phyloP scores from a whole-genome alignment of 2,113 vertebrate genomes.

The Aythya baeri region DNA sequence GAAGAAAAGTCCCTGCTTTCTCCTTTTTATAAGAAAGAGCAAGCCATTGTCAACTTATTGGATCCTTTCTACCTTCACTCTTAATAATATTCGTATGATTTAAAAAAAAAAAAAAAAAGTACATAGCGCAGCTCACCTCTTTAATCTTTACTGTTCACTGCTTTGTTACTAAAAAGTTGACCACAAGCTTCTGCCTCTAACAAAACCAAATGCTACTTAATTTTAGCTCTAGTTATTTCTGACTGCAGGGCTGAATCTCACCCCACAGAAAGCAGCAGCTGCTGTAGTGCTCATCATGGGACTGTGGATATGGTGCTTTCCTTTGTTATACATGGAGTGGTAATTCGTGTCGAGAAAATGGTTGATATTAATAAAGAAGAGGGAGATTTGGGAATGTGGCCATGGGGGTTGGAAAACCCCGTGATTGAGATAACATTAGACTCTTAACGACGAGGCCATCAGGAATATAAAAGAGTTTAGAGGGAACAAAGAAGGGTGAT shows the following conservation, averaged over 20 bases:
- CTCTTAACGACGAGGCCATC: no score
- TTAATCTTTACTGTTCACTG: neutral
- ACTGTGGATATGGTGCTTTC: neutral
- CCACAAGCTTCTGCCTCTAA: neutral
- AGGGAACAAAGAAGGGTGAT: no score
- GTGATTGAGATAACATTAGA: no score
- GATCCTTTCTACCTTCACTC: neutral
- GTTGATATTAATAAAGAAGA: no score
- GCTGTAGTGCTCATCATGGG: neutral
- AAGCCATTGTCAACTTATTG: neutral
- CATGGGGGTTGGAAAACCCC: no score
- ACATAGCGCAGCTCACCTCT: neutral
- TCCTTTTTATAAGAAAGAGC: neutral
- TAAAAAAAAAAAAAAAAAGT: neutral
- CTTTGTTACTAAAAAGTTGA: neutral
- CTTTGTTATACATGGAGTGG: neutral
- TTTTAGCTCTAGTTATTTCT: conserved; percentile 68
- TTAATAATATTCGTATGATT: neutral
- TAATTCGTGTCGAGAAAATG: no score
- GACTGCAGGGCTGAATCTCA: neutral
- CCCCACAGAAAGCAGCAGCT: conserved; percentile 38
- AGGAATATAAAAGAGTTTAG: no score
- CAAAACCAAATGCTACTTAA: conserved; percentile 49
- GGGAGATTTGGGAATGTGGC: no score
- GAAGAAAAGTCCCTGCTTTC: neutral